phyloP scores from a whole-genome alignment of 2,888 invertebrate genomes.

The Gymnosoma rotundatum region DNA sequence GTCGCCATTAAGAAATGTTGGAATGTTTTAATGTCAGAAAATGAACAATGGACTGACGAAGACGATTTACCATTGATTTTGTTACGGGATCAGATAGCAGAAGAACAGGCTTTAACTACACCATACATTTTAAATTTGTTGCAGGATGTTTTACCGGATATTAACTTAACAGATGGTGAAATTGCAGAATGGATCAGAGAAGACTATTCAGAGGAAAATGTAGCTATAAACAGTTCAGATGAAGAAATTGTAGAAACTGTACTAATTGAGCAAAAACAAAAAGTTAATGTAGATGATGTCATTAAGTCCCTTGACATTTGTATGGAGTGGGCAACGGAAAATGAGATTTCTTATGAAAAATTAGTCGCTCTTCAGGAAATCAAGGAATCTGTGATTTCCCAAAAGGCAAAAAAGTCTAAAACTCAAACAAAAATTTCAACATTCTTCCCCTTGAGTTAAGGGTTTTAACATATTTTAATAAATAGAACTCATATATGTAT shows the following conservation, averaged over 20 bases:
- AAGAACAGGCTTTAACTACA: neutral
- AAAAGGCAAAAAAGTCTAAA: neutral
- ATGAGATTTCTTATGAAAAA: neutral
- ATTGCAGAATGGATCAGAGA: constrained; percentile 7
- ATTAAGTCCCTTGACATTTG: constrained; percentile 44
- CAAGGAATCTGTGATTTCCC: neutral
- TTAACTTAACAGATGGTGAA: neutral
- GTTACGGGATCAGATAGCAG: no score
- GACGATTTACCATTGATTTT: no score
- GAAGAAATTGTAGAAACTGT: neutral
- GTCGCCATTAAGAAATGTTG: constrained; percentile 3
- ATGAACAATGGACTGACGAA: no score
- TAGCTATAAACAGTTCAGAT: neutral
- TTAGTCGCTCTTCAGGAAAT: neutral
- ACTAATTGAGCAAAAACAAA: neutral
- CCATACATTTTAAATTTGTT: neutral
- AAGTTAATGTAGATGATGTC: constrained; percentile 36
- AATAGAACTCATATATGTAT: neutral
- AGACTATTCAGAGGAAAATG: constrained; percentile 8
- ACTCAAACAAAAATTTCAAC: neutral
- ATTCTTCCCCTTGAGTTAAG: neutral
- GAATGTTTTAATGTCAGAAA: neutral
- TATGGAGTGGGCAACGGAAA: constrained; percentile 23
- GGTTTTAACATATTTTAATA: neutral
- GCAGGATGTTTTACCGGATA: neutral